Percentiles rank a stretch among this genome's conserved stretches.
These are phyloP conservation scores for Drosophila triauraria DNA, from an alignment of 1,140 invertebrate species.

Conservation along the genomic window DNA sequence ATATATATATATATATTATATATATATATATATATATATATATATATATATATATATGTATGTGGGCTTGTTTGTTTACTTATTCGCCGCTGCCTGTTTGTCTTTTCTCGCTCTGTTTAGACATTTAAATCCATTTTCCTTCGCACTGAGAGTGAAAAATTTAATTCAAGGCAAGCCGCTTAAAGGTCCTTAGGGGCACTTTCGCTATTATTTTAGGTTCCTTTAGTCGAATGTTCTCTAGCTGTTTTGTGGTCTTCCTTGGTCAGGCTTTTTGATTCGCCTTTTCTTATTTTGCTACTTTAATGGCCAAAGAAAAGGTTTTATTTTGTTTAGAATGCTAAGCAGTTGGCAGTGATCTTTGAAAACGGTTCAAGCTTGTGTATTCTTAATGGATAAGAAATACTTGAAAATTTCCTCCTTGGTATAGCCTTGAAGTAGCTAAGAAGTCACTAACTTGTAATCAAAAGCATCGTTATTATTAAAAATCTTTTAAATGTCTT, in stretches of 20 bases:
- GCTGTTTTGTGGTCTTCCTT: constrained; percentile 5
- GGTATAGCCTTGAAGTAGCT: neutral
- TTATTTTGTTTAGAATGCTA: neutral
- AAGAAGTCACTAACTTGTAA: neutral
- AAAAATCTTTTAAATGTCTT: neutral
- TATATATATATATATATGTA: neutral
- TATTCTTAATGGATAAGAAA: neutral
- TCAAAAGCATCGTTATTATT: neutral
- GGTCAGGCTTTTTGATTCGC: constrained; percentile 17
- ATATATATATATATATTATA: neutral
- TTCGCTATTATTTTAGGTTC: constrained; percentile 51
- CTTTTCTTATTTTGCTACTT: constrained; percentile 12
- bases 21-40: neutral
- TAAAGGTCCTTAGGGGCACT: constrained; percentile 54
- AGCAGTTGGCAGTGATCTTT: neutral
- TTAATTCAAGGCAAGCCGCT: constrained; percentile 69
- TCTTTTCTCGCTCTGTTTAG: constrained; percentile 26
- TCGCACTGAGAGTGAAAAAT: constrained; percentile 58
- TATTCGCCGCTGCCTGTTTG: constrained; percentile 11
- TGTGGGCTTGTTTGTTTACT: constrained; percentile 15
- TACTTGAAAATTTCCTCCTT: neutral
- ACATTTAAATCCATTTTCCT: constrained; percentile 48
- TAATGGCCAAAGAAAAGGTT: constrained; percentile 1
- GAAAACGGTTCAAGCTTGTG: neutral
- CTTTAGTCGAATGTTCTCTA: neutral